Evolutionary conservation across 2,113 vertebrate species (phyloP), one percentile per base, ranked within the genome.

Genomic region (Salvelinus fontinalis): DNA sequence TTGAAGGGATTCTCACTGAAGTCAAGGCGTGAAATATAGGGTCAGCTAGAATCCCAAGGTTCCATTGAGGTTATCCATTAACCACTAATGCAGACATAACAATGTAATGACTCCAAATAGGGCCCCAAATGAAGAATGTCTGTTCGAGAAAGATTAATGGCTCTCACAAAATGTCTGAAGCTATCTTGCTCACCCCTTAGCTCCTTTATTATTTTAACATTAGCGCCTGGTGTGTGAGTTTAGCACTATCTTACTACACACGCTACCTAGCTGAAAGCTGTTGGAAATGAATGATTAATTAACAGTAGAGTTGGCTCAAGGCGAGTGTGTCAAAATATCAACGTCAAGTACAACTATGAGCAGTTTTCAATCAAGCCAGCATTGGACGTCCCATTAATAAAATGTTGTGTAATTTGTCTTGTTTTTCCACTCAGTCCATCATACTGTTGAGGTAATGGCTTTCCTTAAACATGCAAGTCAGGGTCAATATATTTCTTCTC

Each of bases 91-190:
- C 77, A 79, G 77, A 74, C 70, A 76, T 70, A 76, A 74, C 74
- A 73, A 70, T 66, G 76, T 83, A 83, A 83, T 79, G 72, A 79
- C 71, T 70, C 71, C 54, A 81, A 78, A 81, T 83, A 67, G 75
- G 68, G 81, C 60, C 67, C 51, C 57, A 77, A 75, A 79, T 60
- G 68, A 74, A 78, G 78, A 76, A 64, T 60, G 80, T 62, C 51
- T 71, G 57, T 39, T 73, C 39, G 7, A 13, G 72, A 76, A 74
- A 73, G 27, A 83, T 62, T 26, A 62, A 77, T 54, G 59, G 49
- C 62, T 78, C 67, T 24, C 20, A 59, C 24, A 72, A 31, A 64
- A 80, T 18, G 16, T 16, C 51, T 54, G 13, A 54, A 54, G 51
- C 51, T 62, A 44, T 75, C 22, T 57, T 6, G 18, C 12, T 27